phyloP scores from a whole-genome alignment of 2,797 vertebrate species.

The Octomys mimax region DNA sequence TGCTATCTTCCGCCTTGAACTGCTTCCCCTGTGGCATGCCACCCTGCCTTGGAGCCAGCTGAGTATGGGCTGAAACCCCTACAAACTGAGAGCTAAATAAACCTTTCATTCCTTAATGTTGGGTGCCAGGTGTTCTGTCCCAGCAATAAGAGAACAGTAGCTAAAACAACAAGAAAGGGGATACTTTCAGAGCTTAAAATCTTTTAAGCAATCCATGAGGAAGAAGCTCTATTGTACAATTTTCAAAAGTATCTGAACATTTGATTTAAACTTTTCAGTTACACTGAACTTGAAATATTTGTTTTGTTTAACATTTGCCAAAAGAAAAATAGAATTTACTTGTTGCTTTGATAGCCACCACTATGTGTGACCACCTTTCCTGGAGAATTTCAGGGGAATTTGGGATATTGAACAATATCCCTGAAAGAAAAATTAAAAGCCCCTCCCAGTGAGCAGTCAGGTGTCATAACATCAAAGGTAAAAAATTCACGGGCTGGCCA shows the following conservation, averaged over 20 bases:
- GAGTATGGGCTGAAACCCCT: no score
- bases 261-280: slow-evolving; percentile 1
- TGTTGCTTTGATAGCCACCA: neutral
- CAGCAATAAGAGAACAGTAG: no score
- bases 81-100: no score
- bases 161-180: neutral
- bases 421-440: neutral
- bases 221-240: neutral
- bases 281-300: neutral
- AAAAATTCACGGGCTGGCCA: neutral
- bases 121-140: no score
- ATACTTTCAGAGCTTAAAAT: neutral
- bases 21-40: no score
- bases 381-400: neutral
- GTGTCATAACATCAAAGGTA: neutral
- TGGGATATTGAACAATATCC: neutral
- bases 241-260: slow-evolving; percentile 3
- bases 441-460: neutral
- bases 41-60: no score
- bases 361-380: neutral
- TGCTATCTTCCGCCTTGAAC: no score
- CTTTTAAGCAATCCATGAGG: neutral
- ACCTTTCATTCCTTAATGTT: no score
- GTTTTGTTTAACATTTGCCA: slow-evolving; percentile 14
- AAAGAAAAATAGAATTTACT: neutral